Conservation (phyloP, 2,888 invertebrate species). For the Nephrotoma guestfalica region DNA sequence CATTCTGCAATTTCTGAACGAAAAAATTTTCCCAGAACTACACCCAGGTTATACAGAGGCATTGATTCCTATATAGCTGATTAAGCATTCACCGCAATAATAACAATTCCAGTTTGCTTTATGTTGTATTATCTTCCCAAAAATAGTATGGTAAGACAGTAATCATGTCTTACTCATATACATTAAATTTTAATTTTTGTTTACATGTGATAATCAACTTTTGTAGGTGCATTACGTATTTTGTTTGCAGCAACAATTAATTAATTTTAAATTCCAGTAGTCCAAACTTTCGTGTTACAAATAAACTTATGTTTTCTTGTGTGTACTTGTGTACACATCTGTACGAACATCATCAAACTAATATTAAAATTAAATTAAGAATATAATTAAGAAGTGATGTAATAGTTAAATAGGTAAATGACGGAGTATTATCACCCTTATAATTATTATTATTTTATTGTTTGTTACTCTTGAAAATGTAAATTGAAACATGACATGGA, state of each 20-base stretch:
- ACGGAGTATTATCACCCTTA: neutral
- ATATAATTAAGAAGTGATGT: neutral
- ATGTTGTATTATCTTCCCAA: neutral
- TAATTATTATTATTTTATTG: neutral
- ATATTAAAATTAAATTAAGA: neutral
- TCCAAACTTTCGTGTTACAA: neutral
- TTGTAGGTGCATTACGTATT: neutral
- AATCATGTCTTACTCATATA: neutral
- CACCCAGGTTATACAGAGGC: neutral
- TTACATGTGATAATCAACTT: neutral
- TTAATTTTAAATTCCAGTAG: neutral
- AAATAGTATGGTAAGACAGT: neutral
- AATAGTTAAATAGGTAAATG: neutral
- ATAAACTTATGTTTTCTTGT: neutral
- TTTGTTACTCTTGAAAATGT: neutral
- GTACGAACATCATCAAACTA: neutral
- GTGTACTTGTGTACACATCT: neutral
- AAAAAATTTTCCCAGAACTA: neutral
- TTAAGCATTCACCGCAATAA: neutral
- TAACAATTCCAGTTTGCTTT: neutral
- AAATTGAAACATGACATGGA: neutral
- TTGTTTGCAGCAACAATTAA: neutral
- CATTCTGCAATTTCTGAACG: neutral
- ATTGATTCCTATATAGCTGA: neutral
- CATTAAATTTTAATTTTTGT: neutral